Conservation (phyloP, 2,888 invertebrate species). For the Eutolmus rufibarbis region DNA sequence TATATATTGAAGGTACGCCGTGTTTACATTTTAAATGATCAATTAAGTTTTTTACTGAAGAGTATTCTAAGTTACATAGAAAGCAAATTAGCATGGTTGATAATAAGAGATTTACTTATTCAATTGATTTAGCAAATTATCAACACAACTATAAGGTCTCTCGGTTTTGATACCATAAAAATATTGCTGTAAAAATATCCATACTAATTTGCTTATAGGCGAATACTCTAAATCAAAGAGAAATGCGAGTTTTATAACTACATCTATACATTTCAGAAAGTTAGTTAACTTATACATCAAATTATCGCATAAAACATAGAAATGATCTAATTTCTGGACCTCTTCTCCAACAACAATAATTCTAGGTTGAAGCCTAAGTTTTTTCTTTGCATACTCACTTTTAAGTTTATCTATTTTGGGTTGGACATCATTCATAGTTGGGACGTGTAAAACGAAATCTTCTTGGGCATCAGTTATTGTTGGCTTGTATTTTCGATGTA, state of each 20-base stretch:
- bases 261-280: not conserved
- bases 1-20: not conserved
- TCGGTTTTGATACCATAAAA: not conserved
- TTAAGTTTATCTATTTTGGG: too few relatives aligned
- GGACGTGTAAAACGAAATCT: too few relatives aligned
- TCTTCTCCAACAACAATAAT: conserved; percentile 35
- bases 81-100: too few relatives aligned
- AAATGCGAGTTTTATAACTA: not conserved
- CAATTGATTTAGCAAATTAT: too few relatives aligned
- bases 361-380: conserved; percentile 38
- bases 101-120: too few relatives aligned
- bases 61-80: too few relatives aligned
- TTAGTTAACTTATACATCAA: conserved; percentile 38
- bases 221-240: not conserved
- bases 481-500: too few relatives aligned
- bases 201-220: not conserved
- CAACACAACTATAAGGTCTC: not conserved
- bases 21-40: not conserved
- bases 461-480: too few relatives aligned
- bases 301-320: conserved; percentile 33
- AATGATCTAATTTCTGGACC: conserved; percentile 4
- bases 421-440: too few relatives aligned
- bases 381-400: not conserved
- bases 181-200: not conserved
- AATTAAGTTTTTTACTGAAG: too few relatives aligned